Evolutionary conservation across 2,797 vertebrate genomes (phyloP), one percentile per base, ranked within the genome.

Genomic region (Hylomyscus alleni): DNA sequence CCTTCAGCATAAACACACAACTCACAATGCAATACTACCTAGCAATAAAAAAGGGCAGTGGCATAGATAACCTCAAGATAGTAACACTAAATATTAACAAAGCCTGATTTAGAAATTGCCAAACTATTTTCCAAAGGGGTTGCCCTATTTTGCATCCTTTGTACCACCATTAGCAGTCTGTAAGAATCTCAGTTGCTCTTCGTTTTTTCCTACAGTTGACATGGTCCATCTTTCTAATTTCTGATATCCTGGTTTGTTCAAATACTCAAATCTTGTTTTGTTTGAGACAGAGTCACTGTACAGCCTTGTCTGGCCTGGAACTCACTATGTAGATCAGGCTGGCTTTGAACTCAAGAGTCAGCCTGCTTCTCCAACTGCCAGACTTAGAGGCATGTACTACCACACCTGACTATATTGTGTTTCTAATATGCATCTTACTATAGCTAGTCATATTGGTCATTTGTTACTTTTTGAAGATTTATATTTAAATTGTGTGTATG

Each of bases 151-250:
- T 50, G 17, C 19, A 50, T 9, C 29, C 11, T 62, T 44, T 44
- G 24, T 11, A 31, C 19, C 58, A 17, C 6, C 11, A 50, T 67
- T 85, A 67, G 11, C 44, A 67, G 11, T 67, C 29, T 67, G 3
- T 85, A 24, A 50, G 60, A 85, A 50, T 84, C 60, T n/a, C 26
- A 78, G 11, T 88, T 31, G 24, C 12, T 95, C n/a, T 26, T 81
- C 0, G 56, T 84, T 76, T 34, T 20, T 76, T 91, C 52, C 12
- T 69, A 67, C 9, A 60, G n/a, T 81, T 85, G 24, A 17, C 40
- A 80, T 73, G 13, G 29, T 81, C 13, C 84, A 17, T 82, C 40
- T 84, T 94, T 75, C 56, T 94, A 60, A 92, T 89, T 95, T 54
- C 26, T 34, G 26, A 52, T 22, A 44, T 58, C 84, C 22, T 91